Conservation (phyloP, 2,888 invertebrate genomes). For the Drepanosiphum platanoidis region DNA sequence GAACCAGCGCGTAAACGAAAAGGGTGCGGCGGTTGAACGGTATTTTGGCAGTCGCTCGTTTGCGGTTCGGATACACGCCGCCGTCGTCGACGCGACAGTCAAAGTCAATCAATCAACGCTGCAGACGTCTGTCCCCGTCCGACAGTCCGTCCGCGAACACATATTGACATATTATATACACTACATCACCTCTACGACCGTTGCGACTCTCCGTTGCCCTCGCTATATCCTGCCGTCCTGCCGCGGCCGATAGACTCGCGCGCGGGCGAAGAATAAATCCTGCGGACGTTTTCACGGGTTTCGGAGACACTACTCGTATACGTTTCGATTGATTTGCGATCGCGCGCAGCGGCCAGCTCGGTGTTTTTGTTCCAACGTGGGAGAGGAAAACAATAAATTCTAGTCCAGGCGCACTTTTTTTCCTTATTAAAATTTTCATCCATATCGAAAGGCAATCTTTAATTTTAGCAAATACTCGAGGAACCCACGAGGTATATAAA, state of each 20-base stretch:
- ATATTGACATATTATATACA: neutral
- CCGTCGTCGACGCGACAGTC: neutral
- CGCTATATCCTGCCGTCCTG: neutral
- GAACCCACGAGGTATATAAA: too few species aligned
- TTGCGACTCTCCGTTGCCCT: neutral
- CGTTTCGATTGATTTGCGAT: too few species aligned
- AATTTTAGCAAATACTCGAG: too few species aligned
- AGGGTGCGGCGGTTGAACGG: neutral
- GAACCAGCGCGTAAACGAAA: neutral
- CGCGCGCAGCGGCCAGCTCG: too few species aligned
- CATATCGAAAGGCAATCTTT: too few species aligned
- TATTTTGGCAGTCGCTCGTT: constrained; percentile 32
- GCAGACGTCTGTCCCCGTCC: neutral
- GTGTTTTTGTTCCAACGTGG: too few species aligned
- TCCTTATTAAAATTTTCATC: too few species aligned
- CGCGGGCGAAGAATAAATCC: neutral
- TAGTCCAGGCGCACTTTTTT: too few species aligned
- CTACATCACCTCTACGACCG: neutral
- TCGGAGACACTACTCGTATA: too few species aligned
- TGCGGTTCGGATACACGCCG: constrained; percentile 4
- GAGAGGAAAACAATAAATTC: too few species aligned
- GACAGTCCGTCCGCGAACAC: neutral
- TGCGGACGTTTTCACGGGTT: neutral
- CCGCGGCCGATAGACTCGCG: neutral
- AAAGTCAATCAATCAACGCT: constrained; percentile 40